Base-by-base conservation (phyloP, 2,888 invertebrate species). In the Cryptocheilus praepositus region DNA sequence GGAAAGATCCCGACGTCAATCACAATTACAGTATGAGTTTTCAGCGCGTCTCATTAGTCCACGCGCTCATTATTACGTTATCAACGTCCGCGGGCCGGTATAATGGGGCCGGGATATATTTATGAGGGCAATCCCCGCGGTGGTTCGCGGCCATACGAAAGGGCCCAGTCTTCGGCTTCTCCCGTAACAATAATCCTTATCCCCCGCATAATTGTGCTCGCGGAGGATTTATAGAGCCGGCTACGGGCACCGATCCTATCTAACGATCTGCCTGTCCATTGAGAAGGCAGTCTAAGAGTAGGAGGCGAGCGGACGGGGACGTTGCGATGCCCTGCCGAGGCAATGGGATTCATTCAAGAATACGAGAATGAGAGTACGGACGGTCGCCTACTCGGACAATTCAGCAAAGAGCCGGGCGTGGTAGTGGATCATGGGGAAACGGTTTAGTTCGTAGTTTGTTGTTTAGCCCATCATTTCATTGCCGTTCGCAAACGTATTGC, bases 181-280 rank as follows among this genome's bases (percentile, higher is more conserved):
- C 56, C 70, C 72, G 76, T 80, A 87, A 87, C 87, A 87, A 87
- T 88, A 88, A 88, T 87, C 87, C 84, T 82, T 85, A 83, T 85
- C 78, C 80, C 77, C 72, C 82, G 81, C 83, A 86, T 87, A 87
- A 88, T 88, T 88, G 87, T 86, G 85, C 86, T 85, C 82, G 81
- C 81, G 79, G 82, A 86, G 85, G 83, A 87, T 88, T 88, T 87
- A 87, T 87, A 85, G 87, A 81, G 83, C 81, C 78, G 76, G 81
- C 79, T 36, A 36, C 75, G 67, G 74, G 70, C 78, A 73, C 71
- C 79, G 80, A 82, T 80, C 79, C 83, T 84, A 85, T 86, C 86
- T 83, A 85, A 86, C 85, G 85, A 86, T 86, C 86, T 85, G 63
- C 36, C 36, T 36, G 11, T 82, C 83, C 85, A 86, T 86, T 86